Evolutionary conservation across 2,888 invertebrate genomes (phyloP).

Genomic region (Nomada goodeniana): DNA sequence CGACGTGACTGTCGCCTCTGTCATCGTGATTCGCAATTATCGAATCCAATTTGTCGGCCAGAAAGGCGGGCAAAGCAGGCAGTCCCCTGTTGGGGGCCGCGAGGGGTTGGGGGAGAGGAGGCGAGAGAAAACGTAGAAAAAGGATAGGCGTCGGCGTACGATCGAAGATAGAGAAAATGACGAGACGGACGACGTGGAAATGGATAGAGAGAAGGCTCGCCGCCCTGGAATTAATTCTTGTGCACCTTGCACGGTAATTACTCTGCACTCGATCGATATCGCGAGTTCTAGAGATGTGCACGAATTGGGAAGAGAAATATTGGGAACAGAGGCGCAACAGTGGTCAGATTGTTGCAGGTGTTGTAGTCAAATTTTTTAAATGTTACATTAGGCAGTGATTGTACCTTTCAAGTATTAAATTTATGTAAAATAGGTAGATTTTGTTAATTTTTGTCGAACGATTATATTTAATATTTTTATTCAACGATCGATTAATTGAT

Average conservation of each 20-base stretch:
- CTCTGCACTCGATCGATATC: constrained; percentile 61
- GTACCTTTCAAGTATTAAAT: too few relatives aligned
- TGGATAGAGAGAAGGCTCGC: constrained; percentile 52
- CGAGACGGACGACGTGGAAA: constrained; percentile 54
- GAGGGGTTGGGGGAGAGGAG: neutral
- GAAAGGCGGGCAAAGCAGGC: constrained; percentile 41
- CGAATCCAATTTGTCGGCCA: constrained; percentile 73
- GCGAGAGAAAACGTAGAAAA: constrained; percentile 34
- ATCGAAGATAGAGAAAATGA: constrained; percentile 60
- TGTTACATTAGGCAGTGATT: too few relatives aligned
- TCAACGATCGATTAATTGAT: too few relatives aligned
- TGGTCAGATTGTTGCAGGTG: neutral
- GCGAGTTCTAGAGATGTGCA: constrained; percentile 25
- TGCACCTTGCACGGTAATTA: constrained; percentile 63
- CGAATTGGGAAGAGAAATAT: neutral
- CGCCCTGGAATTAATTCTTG: constrained; percentile 63
- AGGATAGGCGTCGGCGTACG: constrained; percentile 8
- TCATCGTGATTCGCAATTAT: constrained; percentile 72
- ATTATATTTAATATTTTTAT: too few relatives aligned
- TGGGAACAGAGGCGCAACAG: neutral
- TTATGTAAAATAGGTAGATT: too few relatives aligned
- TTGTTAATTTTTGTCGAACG: too few relatives aligned
- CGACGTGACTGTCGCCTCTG: constrained; percentile 67
- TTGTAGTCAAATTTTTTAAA: too few relatives aligned
- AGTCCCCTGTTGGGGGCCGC: neutral